Evolutionary conservation across 1,140 invertebrate species (phyloP).

Genomic region (Onthophagus taurus): DNA sequence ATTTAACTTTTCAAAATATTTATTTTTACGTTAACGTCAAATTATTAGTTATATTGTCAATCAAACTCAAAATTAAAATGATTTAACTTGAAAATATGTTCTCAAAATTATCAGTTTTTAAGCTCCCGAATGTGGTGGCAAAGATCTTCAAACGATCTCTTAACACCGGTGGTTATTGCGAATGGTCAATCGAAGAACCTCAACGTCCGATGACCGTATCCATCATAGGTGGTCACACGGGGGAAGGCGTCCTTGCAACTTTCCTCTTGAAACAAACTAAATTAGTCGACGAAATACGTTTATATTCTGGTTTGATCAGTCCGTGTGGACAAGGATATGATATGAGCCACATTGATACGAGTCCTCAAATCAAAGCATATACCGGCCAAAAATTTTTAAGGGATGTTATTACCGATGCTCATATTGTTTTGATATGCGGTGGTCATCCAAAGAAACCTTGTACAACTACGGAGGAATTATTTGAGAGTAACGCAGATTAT

Average conservation of each 20-base stretch:
- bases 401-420: constrained; percentile 33
- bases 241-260: constrained; percentile 38
- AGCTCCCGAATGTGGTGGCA: too few species aligned
- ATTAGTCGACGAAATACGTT: constrained; percentile 66
- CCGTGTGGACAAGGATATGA: constrained; percentile 94
- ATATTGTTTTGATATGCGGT: constrained; percentile 28
- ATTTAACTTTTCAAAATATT: too few species aligned
- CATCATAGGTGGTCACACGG: constrained; percentile 8
- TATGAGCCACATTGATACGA: constrained; percentile 91
- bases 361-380: constrained; percentile 72
- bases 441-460: constrained; percentile 22
- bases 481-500: constrained; percentile 29
- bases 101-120: too few species aligned
- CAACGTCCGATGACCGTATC: constrained; percentile 6
- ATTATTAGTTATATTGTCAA: too few species aligned
- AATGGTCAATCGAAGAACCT: too few species aligned
- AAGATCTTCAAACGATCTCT: too few species aligned
- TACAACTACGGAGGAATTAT: constrained; percentile 22
- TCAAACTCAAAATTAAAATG: too few species aligned
- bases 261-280: constrained; percentile 86
- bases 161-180: too few species aligned
- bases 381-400: constrained; percentile 61
- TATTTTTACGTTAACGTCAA: too few species aligned
- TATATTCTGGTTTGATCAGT: constrained; percentile 77
- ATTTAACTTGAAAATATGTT: too few species aligned